Evolutionary conservation across 1,140 invertebrate species (phyloP), one percentile per base, ranked within the genome.

Genomic region (Atta colombica): DNA sequence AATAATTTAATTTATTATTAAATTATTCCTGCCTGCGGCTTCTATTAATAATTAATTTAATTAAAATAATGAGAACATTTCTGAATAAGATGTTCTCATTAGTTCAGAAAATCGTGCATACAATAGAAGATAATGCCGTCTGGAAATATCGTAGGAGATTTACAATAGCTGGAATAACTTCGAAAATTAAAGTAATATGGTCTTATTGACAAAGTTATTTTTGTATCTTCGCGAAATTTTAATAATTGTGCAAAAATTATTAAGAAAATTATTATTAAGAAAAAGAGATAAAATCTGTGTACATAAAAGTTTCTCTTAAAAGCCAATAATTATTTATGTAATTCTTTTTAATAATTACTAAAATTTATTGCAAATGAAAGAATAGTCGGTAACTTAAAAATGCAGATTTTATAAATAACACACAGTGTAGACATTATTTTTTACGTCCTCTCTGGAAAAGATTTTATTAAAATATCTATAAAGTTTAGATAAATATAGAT

Each of bases 151-250:
- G 2, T 5, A 53, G 55, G 1, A 39, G n/a, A 49, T 49, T 28
- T 65, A n/a, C 18, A 77, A 51, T 65, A 0, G 16, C 28, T 10
- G 10, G 60, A 45, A 77, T 63, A 63, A 8, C 10, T 77, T 65
- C 21, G 4, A n/a, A 63, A 65, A 39, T 74, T 58, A 35, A 53
- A 74, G 18, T 21, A 74, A 58, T 74, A 35, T 65, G 10, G 21
- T 58, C n/a, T 58, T 74, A 58, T 74, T 35, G 31, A 75, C 28
- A 6, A 75, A 74, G 31, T 74, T 58, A 75, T 75, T 75, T 18
- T 21, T 39, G 18, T 45, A 45, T 45, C 39, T 10, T 45, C 2
- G 8, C 5, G 2, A 58, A 39, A 21, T 12, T 58, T 21, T 39
- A 35, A 6, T 35, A 75, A 2, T 1, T 28, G 18, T 18, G n/a